Base-by-base conservation (phyloP, 2,113 vertebrate species). In the Epinephelus fuscoguttatus region DNA sequence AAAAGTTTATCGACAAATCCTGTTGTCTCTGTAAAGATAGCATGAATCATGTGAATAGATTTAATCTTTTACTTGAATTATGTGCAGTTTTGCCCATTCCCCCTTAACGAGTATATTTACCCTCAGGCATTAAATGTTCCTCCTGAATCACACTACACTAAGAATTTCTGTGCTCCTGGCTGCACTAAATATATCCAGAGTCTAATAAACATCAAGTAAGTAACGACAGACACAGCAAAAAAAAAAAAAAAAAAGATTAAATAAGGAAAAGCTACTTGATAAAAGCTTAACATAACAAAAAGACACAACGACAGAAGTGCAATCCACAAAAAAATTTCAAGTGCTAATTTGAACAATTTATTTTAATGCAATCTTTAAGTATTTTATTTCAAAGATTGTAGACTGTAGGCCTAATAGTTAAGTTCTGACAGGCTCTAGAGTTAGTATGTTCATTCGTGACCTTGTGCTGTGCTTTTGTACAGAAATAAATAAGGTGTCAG, bases 1-100 rank as follows among this genome's bases (percentile, higher is more conserved):
- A 99, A 99, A 57, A 99, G 97, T 94, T 99, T 99, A 95, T 99
- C 97, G 74, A 99, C 98, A 96, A 99, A 99, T 76, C 96, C 97
- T 72, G 97, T 96, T 40, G 98, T 99, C 95, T 99, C 98, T 99
- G 94, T 73, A 84, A 90, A 75, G 70, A 88, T 75, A 84, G 56
- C 88, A 67, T 5, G 1, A 66, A 55, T 23, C 2, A 15, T 6
- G 42, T 66, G 3, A 74, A 61, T 7, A 6, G 5, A 50, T 69
- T 8, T 2, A 17, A 57, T 50, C 45, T 30, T 37, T 52, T 11
- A 60, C 14, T 14, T 40, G 9, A 67, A 52, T 19, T 13, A 4
- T 59, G 12, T 23, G 30, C 30, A 57, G 2, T 21, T 15, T 64
- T 42, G 18, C 42, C 25, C 4, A 47, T 33, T 47, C 1, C 7